phyloP scores from a whole-genome alignment of 2,113 vertebrate genomes.

The Herpetotheres cachinnans region DNA sequence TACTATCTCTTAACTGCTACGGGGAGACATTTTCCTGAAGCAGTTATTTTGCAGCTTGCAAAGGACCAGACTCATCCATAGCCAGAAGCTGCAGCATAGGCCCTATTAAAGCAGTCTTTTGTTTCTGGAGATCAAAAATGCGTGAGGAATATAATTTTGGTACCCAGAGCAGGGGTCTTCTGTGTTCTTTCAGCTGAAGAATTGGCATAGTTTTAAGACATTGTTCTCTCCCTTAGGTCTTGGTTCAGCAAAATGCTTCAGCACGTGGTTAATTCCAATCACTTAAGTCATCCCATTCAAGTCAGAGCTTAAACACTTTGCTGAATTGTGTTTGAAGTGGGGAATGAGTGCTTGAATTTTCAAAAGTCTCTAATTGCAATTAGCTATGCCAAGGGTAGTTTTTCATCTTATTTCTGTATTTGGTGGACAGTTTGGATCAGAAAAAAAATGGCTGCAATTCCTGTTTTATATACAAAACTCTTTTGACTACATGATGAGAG shows the following conservation, averaged over 20 bases:
- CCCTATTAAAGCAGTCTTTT: not conserved
- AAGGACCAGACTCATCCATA: not conserved
- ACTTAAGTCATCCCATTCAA: constrained; percentile 38
- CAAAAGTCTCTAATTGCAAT: constrained; percentile 55
- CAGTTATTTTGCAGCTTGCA: not conserved
- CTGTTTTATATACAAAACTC: constrained; percentile 22
- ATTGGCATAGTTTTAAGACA: not conserved
- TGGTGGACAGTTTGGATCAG: constrained; percentile 28
- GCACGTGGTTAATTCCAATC: not conserved
- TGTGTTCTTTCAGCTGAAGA: not conserved
- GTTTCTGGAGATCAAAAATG: not conserved
- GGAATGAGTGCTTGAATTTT: constrained; percentile 24
- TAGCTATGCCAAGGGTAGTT: constrained; percentile 27
- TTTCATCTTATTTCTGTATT: constrained; percentile 44
- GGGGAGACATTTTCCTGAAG: not conserved
- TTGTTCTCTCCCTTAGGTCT: not conserved
- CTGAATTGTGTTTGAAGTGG: constrained; percentile 50
- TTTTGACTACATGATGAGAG: not conserved
- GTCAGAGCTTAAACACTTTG: constrained; percentile 40
- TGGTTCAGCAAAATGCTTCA: constrained; percentile 18
- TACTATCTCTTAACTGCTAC: not conserved
- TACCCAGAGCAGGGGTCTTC: not conserved
- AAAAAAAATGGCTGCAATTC: constrained; percentile 16
- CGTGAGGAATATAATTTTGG: not conserved
- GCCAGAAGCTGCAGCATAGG: not conserved